Conservation (phyloP, 2,113 vertebrate genomes). For the Odocoileus virginianus region DNA sequence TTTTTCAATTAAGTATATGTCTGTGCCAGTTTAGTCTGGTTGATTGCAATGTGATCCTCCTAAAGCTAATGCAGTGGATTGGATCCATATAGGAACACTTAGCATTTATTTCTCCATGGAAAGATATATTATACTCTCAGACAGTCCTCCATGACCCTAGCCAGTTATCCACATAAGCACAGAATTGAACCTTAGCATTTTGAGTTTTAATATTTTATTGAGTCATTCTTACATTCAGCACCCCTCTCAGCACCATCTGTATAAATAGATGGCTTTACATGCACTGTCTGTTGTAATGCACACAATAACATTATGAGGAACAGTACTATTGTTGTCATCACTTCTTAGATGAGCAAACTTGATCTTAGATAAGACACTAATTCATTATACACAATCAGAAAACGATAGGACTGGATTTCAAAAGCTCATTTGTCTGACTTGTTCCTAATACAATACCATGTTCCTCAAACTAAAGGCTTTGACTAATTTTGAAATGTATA, state of each 20-base stretch:
- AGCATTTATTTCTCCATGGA: not conserved
- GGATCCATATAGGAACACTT: not conserved
- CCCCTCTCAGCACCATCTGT: not conserved
- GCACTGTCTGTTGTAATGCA: not conserved
- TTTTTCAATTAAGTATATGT: not conserved
- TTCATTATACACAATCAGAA: not conserved
- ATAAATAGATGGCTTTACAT: not conserved
- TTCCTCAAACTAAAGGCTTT: not conserved
- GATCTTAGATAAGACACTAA: not conserved
- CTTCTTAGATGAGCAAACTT: not conserved
- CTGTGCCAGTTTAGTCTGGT: not conserved
- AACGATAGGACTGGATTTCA: not conserved
- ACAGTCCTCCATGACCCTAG: not conserved
- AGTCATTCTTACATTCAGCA: not conserved
- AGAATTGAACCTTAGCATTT: not conserved
- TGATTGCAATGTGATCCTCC: not conserved
- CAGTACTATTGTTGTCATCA: not conserved
- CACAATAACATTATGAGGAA: not conserved
- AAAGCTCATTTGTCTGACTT: not conserved
- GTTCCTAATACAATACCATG: not conserved
- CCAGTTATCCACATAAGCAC: not conserved
- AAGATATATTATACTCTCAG: not conserved
- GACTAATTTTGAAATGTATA: not conserved
- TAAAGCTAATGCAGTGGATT: not conserved
- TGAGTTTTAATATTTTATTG: not conserved